phyloP scores from a whole-genome alignment of 2,113 vertebrate genomes.

The Crotalus helleri region DNA sequence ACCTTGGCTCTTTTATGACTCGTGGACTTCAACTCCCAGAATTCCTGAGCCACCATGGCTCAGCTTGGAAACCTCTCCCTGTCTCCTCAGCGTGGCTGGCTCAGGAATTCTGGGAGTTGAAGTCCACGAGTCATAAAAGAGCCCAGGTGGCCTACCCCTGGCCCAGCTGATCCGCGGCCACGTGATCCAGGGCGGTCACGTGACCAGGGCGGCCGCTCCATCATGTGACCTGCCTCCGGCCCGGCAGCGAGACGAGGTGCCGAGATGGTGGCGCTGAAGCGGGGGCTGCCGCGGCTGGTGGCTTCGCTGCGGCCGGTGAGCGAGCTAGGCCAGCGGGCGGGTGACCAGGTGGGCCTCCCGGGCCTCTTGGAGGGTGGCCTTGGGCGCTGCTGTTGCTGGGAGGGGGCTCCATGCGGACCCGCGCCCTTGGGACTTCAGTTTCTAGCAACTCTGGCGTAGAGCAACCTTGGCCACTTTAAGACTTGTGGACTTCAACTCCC shows the following conservation, averaged over 20 bases:
- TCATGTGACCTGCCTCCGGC: not conserved
- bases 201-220: not conserved
- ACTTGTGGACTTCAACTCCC: too few species aligned
- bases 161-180: too few species aligned
- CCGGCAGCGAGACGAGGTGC: not conserved
- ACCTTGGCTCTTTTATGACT: too few species aligned
- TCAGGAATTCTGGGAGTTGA: too few species aligned
- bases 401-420: too few species aligned
- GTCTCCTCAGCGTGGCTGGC: too few species aligned
- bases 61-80: too few species aligned
- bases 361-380: not conserved
- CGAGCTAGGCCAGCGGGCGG: not conserved
- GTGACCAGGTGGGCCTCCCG: not conserved
- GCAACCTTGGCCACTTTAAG: too few species aligned
- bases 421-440: not conserved
- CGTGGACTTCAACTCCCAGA: too few species aligned
- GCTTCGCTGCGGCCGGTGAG: constrained; percentile 50
- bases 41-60: too few species aligned
- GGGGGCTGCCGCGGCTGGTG: not conserved
- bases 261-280: constrained; percentile 28
- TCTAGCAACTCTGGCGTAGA: not conserved
- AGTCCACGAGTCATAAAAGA: too few species aligned
- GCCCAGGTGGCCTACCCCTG: too few species aligned
- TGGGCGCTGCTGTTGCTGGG: not conserved
- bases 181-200: not conserved